Evolutionary conservation across 2,113 vertebrate genomes (phyloP).

Genomic region (Megalops atlanticus): DNA sequence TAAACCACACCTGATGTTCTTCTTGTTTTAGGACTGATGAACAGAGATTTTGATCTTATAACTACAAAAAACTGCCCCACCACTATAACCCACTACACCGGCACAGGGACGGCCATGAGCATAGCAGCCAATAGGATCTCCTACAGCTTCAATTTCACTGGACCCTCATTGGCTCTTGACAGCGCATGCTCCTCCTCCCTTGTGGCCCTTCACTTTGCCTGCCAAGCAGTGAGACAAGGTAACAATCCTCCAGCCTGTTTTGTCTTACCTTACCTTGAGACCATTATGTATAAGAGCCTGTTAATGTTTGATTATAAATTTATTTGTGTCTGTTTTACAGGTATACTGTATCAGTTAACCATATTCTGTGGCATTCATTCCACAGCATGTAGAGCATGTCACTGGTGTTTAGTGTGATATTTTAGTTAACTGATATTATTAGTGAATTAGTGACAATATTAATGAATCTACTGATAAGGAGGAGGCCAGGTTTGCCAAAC

Average conservation of each 20-base stretch:
- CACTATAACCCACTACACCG: conserved; percentile 73
- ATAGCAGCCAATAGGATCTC: conserved; percentile 84
- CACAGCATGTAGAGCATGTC: no score
- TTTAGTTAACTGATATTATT: no score
- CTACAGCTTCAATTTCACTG: conserved; percentile 82
- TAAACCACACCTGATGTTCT: background rate
- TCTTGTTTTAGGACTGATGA: conserved; percentile 77
- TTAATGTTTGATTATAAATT: background rate
- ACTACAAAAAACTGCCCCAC: conserved; percentile 55
- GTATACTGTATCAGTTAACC: background rate
- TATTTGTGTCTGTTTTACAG: no score
- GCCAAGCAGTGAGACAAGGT: conserved; percentile 81
- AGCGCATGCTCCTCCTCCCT: conserved; percentile 83
- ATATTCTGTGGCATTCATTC: no score
- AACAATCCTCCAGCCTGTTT: background rate
- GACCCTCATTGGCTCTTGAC: conserved; percentile 79
- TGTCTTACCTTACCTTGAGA: no score
- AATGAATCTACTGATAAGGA: no score
- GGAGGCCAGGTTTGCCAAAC: no score
- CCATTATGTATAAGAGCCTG: background rate
- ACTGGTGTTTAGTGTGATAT: no score
- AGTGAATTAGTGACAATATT: no score
- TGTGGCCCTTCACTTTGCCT: conserved; percentile 78
- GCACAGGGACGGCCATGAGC: conserved; percentile 75
- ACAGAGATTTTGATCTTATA: conserved; percentile 75